Evolutionary conservation across 2,888 invertebrate species (phyloP).

Genomic region (Allolobophora icterica): DNA sequence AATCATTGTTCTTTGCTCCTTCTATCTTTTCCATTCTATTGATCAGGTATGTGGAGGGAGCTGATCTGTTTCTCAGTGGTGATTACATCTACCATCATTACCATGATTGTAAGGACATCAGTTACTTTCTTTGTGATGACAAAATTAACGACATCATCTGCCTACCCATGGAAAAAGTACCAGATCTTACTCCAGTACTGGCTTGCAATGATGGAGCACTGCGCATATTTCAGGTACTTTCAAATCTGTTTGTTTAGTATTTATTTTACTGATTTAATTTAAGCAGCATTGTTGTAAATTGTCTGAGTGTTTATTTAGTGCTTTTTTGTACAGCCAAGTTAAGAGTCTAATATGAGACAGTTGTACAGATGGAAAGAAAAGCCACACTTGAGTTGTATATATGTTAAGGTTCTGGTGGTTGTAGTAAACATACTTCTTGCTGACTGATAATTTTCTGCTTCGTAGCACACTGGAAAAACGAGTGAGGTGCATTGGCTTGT

Average conservation of each 20-base stretch:
- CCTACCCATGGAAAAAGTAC: slow-evolving; percentile 67
- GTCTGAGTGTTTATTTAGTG: not conserved
- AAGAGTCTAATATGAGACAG: not conserved
- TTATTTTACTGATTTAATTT: not conserved
- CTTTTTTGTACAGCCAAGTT: not conserved
- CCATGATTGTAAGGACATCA: slow-evolving; percentile 84
- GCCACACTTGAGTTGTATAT: not conserved
- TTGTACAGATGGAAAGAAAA: not conserved
- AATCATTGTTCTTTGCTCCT: not conserved
- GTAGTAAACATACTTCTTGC: not conserved
- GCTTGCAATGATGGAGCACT: slow-evolving; percentile 84
- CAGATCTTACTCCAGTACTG: slow-evolving; percentile 71
- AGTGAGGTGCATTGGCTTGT: not conserved
- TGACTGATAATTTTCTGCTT: not conserved
- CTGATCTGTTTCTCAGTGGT: slow-evolving; percentile 85
- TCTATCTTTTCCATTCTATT: not conserved
- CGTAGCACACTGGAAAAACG: not conserved
- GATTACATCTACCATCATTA: slow-evolving; percentile 78
- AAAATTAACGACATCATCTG: slow-evolving; percentile 83
- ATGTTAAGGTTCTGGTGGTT: not conserved
- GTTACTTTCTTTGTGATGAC: slow-evolving; percentile 87
- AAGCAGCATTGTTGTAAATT: not conserved
- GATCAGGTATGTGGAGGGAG: slow-evolving; percentile 80
- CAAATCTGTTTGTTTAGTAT: not conserved
- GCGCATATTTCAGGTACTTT: slow-evolving; percentile 73